These are phyloP conservation scores for Myoxocephalus aenaeus DNA, from an alignment of 2,797 vertebrate genomes.

Conservation along the genomic window DNA sequence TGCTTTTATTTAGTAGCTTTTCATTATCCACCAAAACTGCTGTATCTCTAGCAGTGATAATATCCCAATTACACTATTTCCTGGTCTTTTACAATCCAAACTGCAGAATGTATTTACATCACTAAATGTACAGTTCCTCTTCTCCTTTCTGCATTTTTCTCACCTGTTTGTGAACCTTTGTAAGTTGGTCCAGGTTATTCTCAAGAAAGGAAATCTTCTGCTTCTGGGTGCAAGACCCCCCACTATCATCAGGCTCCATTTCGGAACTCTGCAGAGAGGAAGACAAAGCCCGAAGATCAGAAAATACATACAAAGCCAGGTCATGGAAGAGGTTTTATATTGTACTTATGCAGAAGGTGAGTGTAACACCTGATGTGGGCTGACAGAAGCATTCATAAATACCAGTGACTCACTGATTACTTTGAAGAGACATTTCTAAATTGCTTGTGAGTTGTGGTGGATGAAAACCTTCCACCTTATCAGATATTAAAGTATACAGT, in stretches of 20 bases:
- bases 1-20: no score
- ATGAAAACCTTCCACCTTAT: neutral
- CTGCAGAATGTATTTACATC: neutral
- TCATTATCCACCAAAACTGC: neutral
- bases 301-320: neutral
- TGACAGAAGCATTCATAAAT: neutral
- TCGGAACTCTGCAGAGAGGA: slow-evolving; percentile 90
- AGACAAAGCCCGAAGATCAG: neutral
- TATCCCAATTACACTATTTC: neutral
- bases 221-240: slow-evolving; percentile 96
- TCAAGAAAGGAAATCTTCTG: slow-evolving; percentile 99
- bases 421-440: neutral
- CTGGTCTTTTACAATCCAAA: neutral
- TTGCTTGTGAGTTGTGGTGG: neutral
- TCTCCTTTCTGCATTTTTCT: slow-evolving; percentile 2
- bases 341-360: neutral
- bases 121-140: neutral
- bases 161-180: slow-evolving; percentile 98
- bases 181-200: slow-evolving; percentile 99
- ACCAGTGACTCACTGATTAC: neutral
- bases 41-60: neutral
- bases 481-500: neutral
- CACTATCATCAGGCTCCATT: slow-evolving; percentile 94
- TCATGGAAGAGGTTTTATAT: neutral
- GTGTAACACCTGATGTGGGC: neutral